Evolutionary conservation across 1,140 invertebrate species (phyloP).

Genomic region (Temnothorax curvispinosus): DNA sequence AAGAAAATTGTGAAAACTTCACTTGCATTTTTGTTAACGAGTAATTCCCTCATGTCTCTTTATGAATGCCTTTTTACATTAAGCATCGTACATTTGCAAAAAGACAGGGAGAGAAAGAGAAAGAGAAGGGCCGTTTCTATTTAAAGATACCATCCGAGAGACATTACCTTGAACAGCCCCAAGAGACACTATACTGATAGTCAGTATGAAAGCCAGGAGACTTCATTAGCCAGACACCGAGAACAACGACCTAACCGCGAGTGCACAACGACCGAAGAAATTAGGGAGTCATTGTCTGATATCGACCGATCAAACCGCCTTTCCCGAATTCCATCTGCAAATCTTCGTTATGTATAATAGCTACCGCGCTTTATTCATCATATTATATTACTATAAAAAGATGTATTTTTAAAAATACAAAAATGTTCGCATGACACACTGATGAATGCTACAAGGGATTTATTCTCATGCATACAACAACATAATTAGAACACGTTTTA

Average conservation of each 20-base stretch:
- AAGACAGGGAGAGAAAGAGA: background rate
- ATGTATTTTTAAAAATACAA: background rate
- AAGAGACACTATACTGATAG: slow-evolving; percentile 65
- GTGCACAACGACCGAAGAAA: slow-evolving; percentile 64
- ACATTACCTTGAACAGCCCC: slow-evolving; percentile 64
- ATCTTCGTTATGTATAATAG: background rate
- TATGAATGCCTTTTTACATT: slow-evolving; percentile 49
- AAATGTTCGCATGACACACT: background rate
- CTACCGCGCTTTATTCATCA: background rate
- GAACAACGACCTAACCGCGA: slow-evolving; percentile 63
- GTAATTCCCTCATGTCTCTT: background rate
- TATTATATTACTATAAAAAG: background rate
- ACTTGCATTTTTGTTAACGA: slow-evolving; percentile 10
- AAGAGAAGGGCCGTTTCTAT: slow-evolving; percentile 47
- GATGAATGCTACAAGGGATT: background rate
- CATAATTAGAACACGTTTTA: background rate
- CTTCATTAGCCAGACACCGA: slow-evolving; percentile 62
- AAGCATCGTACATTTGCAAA: slow-evolving; percentile 3
- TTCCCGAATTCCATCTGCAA: slow-evolving; percentile 38
- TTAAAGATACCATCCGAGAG: slow-evolving; percentile 72
- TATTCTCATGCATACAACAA: background rate
- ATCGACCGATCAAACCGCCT: slow-evolving; percentile 30
- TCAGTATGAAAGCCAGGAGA: slow-evolving; percentile 63
- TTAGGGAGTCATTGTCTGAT: slow-evolving; percentile 62
- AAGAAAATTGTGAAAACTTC: background rate